Conservation (phyloP, 2,888 invertebrate genomes). For the Seira ritae region DNA sequence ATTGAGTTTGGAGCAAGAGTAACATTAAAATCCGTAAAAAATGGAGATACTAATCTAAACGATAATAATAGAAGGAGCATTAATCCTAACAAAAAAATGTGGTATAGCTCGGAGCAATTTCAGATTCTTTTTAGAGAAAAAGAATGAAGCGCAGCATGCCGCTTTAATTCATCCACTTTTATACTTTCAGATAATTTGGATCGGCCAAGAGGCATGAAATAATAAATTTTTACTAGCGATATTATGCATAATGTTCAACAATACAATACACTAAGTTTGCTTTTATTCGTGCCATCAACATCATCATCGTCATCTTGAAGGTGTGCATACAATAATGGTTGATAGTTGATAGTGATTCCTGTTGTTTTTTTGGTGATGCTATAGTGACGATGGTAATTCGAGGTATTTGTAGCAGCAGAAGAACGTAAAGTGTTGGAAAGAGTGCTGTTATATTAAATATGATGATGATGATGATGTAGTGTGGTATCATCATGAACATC, state of each 20-base stretch:
- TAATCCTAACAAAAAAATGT: background rate
- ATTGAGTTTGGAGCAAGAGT: background rate
- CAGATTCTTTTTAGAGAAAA: constrained; percentile 30
- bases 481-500: constrained; percentile 30
- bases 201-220: constrained; percentile 60
- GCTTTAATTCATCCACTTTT: constrained; percentile 57
- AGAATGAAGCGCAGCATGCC: constrained; percentile 58
- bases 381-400: no score
- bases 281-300: background rate
- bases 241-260: constrained; percentile 1
- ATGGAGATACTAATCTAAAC: background rate
- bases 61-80: background rate
- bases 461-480: constrained; percentile 12
- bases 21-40: background rate
- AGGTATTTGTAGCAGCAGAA: no score
- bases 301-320: no score
- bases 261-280: background rate
- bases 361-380: no score
- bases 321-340: no score
- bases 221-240: constrained; percentile 46
- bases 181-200: constrained; percentile 59
- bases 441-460: no score
- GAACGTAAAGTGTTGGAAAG: background rate
- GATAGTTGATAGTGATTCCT: no score
- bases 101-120: constrained; percentile 52